These are phyloP conservation scores for Pocillopora meandrina DNA, from an alignment of 92 coral and sea anemone genomes.

Conservation along the genomic window DNA sequence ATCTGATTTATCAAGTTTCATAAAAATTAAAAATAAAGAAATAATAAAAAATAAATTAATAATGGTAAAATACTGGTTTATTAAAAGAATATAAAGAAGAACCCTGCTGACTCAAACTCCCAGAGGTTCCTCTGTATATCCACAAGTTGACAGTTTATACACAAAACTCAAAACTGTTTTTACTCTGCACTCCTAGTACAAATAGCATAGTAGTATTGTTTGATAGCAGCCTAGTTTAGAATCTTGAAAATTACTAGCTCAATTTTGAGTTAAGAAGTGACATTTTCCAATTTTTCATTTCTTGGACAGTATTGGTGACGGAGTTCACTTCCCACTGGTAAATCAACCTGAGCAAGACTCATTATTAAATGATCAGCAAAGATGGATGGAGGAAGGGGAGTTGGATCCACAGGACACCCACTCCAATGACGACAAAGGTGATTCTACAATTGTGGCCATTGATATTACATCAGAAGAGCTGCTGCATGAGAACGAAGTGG, in stretches of 20 bases:
- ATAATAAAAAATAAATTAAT: no score
- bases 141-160: no score
- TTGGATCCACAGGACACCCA: constrained; percentile 62
- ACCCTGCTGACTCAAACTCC: no score
- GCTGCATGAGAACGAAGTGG: constrained; percentile 67
- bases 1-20: no score
- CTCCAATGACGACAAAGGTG: constrained; percentile 35
- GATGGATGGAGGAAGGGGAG: constrained; percentile 96
- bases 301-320: constrained; percentile 83
- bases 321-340: constrained; percentile 74
- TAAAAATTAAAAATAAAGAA: no score
- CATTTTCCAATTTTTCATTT: background rate
- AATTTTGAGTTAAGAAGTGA: background rate
- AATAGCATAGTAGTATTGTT: no score
- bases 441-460: constrained; percentile 34
- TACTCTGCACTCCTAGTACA: no score
- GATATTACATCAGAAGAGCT: constrained; percentile 62
- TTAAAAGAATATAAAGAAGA: no score
- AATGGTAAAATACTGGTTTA: no score
- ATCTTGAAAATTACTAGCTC: background rate
- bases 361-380: constrained; percentile 67
- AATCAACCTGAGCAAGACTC: constrained; percentile 82
- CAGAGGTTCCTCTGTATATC: no score
- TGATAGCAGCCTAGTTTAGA: no score
- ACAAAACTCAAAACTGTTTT: no score